These are phyloP conservation scores for Microctonus brassicae DNA, from an alignment of 2,888 invertebrate genomes.

Conservation along the genomic window DNA sequence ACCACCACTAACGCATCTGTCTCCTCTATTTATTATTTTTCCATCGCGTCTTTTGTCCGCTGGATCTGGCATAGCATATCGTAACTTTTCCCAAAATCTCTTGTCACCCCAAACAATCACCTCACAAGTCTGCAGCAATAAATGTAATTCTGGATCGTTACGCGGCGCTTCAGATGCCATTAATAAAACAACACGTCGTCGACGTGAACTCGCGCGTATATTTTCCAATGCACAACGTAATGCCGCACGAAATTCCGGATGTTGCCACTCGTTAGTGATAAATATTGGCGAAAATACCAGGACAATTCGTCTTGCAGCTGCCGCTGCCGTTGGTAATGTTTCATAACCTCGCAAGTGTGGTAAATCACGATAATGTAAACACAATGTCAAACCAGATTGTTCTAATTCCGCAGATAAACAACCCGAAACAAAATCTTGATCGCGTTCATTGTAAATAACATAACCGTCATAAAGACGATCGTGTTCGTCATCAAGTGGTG, in stretches of 20 bases:
- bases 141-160: conserved; percentile 82
- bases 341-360: conserved; percentile 70
- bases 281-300: conserved; percentile 86
- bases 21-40: conserved; percentile 42
- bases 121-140: conserved; percentile 79
- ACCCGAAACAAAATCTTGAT: conserved; percentile 80
- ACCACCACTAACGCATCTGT: conserved; percentile 42
- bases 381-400: conserved; percentile 78
- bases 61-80: conserved; percentile 83
- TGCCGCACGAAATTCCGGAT: conserved; percentile 85
- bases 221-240: conserved; percentile 83
- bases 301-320: conserved; percentile 82
- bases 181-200: conserved; percentile 67
- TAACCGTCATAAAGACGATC: conserved; percentile 84
- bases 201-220: conserved; percentile 62
- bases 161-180: conserved; percentile 78
- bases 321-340: conserved; percentile 74
- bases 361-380: conserved; percentile 72
- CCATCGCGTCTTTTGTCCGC: conserved; percentile 64
- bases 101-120: conserved; percentile 83
- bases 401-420: conserved; percentile 81
- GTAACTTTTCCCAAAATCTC: conserved; percentile 88
- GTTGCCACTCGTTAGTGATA: conserved; percentile 86
- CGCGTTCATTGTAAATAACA: conserved; percentile 86
- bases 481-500: conserved; percentile 71